Evolutionary conservation across 2,888 invertebrate species (phyloP), one percentile per base, ranked within the genome.

Genomic region (Drosophila neotestacea): DNA sequence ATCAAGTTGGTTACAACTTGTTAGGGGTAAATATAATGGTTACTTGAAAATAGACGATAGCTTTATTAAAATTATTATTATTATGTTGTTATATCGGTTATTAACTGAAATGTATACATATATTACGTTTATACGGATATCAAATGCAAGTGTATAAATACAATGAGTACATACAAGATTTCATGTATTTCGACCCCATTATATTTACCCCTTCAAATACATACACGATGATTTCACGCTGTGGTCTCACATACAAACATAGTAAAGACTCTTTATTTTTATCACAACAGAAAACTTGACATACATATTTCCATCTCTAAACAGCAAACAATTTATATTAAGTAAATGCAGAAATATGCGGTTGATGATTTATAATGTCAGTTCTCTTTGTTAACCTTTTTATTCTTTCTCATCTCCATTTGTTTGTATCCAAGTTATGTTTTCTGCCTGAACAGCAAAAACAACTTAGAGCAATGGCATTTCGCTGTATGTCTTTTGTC

Each of bases 401-500:
- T 32, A 27, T 39, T 47, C 13, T 32, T 30, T 42, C 9, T 54
- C 9, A 46, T 32, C 13, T 13, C 50, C 22, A 28, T 42, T 42
- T n/a, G 36, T 10, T 55, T 63, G 41, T 55, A 41, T 44, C 11
- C 28, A 36, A 47, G 38, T 10, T 22, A 46, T 28, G n/a, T 44
- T 28, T 52, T 16, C 27, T 28, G 39, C 42, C 36, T 63, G 36
- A 51, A 75, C 44, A 55, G 22, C 22, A 22, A 22, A 22, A 22
- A 22, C 22, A 22, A 55, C 30, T 51, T 63, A 30, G 51, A 65
- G 54, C 48, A 71, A 62, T 41, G 41, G 48, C 72, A 76, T 47
- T 77, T 58, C 59, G 30, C 59, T 73, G 73, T 64, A 70, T 70
- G 76, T 74, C 39, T 52, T 47, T 73, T 61, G 59, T 38, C 58